Evolutionary conservation across 2,797 vertebrate species (phyloP), one percentile per base, ranked within the genome.

Genomic region (Rhyacichthys aspro): DNA sequence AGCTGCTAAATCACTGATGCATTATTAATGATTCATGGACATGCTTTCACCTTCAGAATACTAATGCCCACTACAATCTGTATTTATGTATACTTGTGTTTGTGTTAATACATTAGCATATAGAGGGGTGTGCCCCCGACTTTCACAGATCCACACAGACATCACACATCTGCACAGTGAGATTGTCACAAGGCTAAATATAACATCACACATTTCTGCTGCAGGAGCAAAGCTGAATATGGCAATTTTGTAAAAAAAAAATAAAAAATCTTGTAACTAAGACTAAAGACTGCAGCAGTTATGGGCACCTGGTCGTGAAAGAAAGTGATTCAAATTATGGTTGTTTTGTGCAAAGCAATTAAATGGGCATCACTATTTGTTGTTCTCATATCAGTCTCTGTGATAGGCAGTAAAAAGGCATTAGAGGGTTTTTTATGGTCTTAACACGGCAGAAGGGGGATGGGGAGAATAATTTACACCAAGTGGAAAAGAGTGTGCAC

Each of bases 1-100:
- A 41, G 49, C 70, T 59, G 65, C 46, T 61, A 18, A 72, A 67
- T 33, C 41, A 0, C 3, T 17, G 49, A 68, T 84, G 62, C 38
- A 85, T 89, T 82, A 83, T 84, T 82, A 82, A 84, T 81, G 64
- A 46, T 58, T 59, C 53, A 54, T 17, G 49, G 52, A 70, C 70
- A 68, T 43, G 64, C 57, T 59, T 57, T 77, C 67, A 70, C 49
- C 65, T 71, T 64, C 72, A 56, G 69, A 78, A 76, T 74, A 18
- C 37, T 15, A 76, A 80, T 54, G 42, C 43, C 43, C 15, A 11
- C 47, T 63, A 66, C 48, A 76, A 74, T 45, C 32, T 55, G 61
- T 48, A 53, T 79, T 53, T 61, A 59, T 62, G 53, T 39, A 53
- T 37, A 55, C 79, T 43, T 56, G 56, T 59, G 52, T 45, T 50